Evolutionary conservation across 1,140 invertebrate genomes (phyloP).

Genomic region (Eupeodes corollae): DNA sequence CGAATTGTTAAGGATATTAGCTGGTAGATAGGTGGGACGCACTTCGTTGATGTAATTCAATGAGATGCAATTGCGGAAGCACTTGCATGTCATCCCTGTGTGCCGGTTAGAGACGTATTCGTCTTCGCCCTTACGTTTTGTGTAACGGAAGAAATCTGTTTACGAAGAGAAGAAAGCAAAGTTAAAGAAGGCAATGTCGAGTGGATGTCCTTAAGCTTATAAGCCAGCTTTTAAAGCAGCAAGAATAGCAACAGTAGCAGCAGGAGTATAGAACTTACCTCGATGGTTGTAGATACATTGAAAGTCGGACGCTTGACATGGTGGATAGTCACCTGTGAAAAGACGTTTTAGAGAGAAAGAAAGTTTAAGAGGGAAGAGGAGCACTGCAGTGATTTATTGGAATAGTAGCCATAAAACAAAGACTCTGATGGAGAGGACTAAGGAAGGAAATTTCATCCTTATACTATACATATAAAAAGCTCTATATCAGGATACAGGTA

Average conservation of each 20-base stretch:
- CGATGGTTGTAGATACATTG: slow-evolving; percentile 25
- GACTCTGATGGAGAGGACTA: too few relatives aligned
- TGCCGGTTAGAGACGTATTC: slow-evolving; percentile 19
- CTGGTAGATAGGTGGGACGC: slow-evolving; percentile 24
- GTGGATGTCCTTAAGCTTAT: too few relatives aligned
- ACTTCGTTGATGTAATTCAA: slow-evolving; percentile 31
- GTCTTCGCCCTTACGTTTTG: slow-evolving; percentile 22
- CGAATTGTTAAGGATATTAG: slow-evolving; percentile 18
- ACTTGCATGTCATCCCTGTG: slow-evolving; percentile 29
- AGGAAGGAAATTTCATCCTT: too few relatives aligned
- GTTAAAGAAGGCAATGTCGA: neutral
- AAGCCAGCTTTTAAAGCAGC: too few relatives aligned
- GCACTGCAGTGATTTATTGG: neutral
- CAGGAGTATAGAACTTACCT: slow-evolving; percentile 13
- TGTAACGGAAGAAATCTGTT: slow-evolving; percentile 17
- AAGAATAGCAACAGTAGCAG: too few relatives aligned
- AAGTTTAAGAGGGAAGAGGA: too few relatives aligned
- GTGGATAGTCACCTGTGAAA: slow-evolving; percentile 18
- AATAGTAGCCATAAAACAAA: neutral
- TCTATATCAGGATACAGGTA: too few relatives aligned
- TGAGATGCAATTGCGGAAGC: slow-evolving; percentile 32
- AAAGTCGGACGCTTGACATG: slow-evolving; percentile 24
- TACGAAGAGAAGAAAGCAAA: neutral
- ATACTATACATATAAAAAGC: too few relatives aligned
- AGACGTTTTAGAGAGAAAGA: neutral